These are phyloP conservation scores for Butastur rufipennis DNA, from an alignment of 2,113 vertebrate genomes.

Conservation along the genomic window DNA sequence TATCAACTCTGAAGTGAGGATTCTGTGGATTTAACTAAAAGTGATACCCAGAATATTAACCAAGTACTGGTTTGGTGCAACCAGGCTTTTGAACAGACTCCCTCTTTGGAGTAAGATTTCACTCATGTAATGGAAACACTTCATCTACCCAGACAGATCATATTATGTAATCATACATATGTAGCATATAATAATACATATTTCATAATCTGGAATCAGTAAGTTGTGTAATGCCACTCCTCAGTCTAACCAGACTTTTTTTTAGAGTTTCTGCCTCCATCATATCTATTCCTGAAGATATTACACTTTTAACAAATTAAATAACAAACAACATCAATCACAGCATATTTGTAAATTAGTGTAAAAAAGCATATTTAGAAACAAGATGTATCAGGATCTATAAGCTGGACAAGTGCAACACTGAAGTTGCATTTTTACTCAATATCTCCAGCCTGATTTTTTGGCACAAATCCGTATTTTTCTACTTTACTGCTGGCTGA, in stretches of 20 bases:
- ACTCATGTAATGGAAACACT: background rate
- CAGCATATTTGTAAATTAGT: background rate
- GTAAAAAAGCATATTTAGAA: background rate
- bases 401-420: background rate
- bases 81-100: background rate
- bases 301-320: background rate
- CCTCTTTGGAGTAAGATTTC: background rate
- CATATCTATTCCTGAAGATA: background rate
- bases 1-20: conserved; percentile 44
- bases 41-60: conserved; percentile 34
- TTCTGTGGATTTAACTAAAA: conserved; percentile 48
- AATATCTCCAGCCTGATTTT: background rate
- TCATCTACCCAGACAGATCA: background rate
- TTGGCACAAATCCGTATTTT: background rate
- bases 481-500: conserved; percentile 27
- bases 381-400: background rate
- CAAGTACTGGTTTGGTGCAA: conserved; percentile 1
- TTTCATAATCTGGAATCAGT: background rate
- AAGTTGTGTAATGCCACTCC: background rate
- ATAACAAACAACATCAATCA: background rate
- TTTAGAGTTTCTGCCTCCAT: background rate
- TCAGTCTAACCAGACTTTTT: background rate
- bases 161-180: background rate
- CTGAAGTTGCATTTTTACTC: background rate
- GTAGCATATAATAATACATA: background rate